phyloP scores from a whole-genome alignment of 2,113 vertebrate species.

The Lutjanus erythropterus region DNA sequence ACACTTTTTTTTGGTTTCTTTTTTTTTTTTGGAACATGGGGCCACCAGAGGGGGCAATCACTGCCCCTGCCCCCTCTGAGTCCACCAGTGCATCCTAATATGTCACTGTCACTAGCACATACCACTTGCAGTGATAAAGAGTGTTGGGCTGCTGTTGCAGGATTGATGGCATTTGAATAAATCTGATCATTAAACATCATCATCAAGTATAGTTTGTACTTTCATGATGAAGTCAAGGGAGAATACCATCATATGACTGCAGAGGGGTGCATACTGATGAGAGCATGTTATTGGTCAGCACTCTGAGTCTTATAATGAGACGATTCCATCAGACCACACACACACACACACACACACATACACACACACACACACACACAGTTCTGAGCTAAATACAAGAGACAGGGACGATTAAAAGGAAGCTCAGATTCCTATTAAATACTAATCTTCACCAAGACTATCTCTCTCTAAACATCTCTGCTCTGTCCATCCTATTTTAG shows the following conservation, averaged over 20 bases:
- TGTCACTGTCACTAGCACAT: too few species aligned
- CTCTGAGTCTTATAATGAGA: constrained; percentile 45
- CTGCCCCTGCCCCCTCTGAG: too few species aligned
- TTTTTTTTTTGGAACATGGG: too few species aligned
- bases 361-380: background rate
- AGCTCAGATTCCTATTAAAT: constrained; percentile 69
- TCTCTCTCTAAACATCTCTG: constrained; percentile 24
- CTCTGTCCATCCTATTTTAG: constrained; percentile 40
- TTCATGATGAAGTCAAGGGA: background rate
- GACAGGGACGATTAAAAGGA: constrained; percentile 58
- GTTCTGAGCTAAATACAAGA: constrained; percentile 49
- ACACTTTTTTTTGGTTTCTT: too few species aligned
- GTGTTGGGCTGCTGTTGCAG: background rate
- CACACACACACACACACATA: constrained; percentile 13
- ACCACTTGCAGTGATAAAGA: background rate
- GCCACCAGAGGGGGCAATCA: too few species aligned
- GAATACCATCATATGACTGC: background rate
- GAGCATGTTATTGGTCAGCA: constrained; percentile 24
- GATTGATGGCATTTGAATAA: background rate
- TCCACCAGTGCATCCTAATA: too few species aligned
- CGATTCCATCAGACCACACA: background rate
- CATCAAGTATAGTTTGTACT: background rate
- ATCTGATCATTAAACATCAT: background rate
- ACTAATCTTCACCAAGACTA: constrained; percentile 52
- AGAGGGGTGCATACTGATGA: background rate